These are phyloP conservation scores for Nineta flava DNA, from an alignment of 2,888 invertebrate species.

Conservation along the genomic window DNA sequence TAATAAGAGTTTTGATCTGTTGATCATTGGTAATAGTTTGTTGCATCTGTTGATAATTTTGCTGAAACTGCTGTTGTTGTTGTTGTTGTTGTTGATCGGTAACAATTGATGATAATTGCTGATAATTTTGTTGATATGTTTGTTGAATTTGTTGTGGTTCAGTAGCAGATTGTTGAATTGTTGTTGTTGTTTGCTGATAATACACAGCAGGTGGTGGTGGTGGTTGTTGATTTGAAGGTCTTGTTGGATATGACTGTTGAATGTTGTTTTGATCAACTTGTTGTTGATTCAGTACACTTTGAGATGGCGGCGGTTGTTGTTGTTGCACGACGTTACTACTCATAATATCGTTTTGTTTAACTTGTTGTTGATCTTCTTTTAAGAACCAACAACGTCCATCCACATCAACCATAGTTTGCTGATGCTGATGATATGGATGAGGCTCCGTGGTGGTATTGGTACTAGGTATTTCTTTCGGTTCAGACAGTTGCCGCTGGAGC, in stretches of 20 bases:
- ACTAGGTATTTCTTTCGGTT: background rate
- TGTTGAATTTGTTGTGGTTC: background rate
- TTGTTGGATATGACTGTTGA: background rate
- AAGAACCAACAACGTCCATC: background rate
- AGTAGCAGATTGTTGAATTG: background rate
- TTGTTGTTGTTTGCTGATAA: background rate
- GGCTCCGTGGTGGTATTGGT: background rate
- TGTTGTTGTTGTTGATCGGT: background rate
- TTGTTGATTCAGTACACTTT: background rate
- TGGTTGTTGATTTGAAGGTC: background rate
- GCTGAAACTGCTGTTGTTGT: background rate
- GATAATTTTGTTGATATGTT: no score
- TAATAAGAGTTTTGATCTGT: no score
- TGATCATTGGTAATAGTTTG: no score
- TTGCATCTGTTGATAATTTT: background rate
- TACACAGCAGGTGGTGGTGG: background rate
- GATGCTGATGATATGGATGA: no score
- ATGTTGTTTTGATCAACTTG: background rate
- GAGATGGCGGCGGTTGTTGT: background rate
- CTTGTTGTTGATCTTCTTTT: background rate
- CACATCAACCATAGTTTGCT: background rate
- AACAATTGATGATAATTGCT: no score
- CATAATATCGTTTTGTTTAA: background rate
- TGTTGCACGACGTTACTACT: no score
- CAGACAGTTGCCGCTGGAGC: background rate